Evolutionary conservation across 2,113 vertebrate genomes (phyloP).

Genomic region (Hippocampus zosterae): DNA sequence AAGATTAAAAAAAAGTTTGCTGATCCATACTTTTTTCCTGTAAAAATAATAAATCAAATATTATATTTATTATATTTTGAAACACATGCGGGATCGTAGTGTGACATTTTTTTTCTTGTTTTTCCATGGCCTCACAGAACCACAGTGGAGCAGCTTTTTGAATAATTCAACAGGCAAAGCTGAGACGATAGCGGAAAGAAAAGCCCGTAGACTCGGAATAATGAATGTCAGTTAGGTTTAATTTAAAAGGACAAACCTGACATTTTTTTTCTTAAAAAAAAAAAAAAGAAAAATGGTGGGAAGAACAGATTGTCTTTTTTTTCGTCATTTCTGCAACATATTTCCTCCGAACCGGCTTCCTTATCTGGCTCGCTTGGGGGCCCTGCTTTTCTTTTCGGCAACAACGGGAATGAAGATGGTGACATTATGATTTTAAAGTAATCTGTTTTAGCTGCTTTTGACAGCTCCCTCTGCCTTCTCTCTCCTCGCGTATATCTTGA

Average conservation of each 20-base stretch:
- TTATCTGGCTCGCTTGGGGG: constrained; percentile 25
- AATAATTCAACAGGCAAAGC: constrained; percentile 35
- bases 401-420: constrained; percentile 41
- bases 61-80: background rate
- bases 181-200: constrained; percentile 24
- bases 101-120: background rate
- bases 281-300: constrained; percentile 11
- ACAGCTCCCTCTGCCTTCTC: constrained; percentile 37
- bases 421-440: constrained; percentile 59
- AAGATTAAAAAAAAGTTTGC: no score
- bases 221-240: constrained; percentile 37
- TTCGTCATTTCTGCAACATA: constrained; percentile 5
- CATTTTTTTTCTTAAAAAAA: constrained; percentile 36
- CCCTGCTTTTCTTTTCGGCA: constrained; percentile 16
- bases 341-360: constrained; percentile 10
- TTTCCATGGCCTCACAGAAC: background rate
- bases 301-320: constrained; percentile 12
- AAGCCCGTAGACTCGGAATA: constrained; percentile 26
- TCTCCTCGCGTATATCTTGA: constrained; percentile 32
- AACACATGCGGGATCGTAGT: background rate
- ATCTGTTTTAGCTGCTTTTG: constrained; percentile 47
- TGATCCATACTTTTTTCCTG: no score
- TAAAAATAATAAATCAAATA: no score
- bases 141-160: constrained; percentile 8
- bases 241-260: constrained; percentile 37